Evolutionary conservation across 2,888 invertebrate species (phyloP), one percentile per base, ranked within the genome.

Genomic region (Tillus elongatus): DNA sequence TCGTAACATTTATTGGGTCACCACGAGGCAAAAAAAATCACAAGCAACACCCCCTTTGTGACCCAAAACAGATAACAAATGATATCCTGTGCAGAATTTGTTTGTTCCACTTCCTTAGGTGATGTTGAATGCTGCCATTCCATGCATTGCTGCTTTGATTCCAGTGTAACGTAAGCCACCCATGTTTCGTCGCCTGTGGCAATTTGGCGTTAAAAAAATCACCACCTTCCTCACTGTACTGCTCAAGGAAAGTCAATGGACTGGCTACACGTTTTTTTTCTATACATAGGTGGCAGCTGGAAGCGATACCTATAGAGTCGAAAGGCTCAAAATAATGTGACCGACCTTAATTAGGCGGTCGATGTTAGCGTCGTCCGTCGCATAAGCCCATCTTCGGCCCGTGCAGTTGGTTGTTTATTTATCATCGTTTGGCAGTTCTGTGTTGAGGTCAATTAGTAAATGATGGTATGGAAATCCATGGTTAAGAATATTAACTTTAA

Each of bases 31-130:
- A 32, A 6, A 39, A n/a, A 30, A 24, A 39, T 16, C 3, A 39
- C 30, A 15, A 33, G 36, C 33, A 48, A 32, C 30, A 51, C 40
- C n/a, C 45, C 43, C 36, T 45, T 39, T 12, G 34, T 39, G 44
- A 44, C 45, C 44, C 44, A 52, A 43, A 51, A 46, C 32, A 47
- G 45, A 9, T 44, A 44, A 34, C 45, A 47, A 43, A 50, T 50
- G 39, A 49, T 37, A 45, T 52, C 49, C 33, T 40, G 27, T 15
- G 33, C 38, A 32, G 43, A 43, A 15, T 41, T 27, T 30, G 27
- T 44, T 40, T 27, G 27, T 30, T 41, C 42, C 11, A 30, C 29
- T 33, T 39, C 31, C 9, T 34, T 35, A 15, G 35, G 27, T 28
- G 9, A 16, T 4, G n/a, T 26, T 28, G 6, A 10, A 8, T 33